Evolutionary conservation across 2,113 vertebrate genomes (phyloP).

Genomic region (Amphilophus citrinellus): DNA sequence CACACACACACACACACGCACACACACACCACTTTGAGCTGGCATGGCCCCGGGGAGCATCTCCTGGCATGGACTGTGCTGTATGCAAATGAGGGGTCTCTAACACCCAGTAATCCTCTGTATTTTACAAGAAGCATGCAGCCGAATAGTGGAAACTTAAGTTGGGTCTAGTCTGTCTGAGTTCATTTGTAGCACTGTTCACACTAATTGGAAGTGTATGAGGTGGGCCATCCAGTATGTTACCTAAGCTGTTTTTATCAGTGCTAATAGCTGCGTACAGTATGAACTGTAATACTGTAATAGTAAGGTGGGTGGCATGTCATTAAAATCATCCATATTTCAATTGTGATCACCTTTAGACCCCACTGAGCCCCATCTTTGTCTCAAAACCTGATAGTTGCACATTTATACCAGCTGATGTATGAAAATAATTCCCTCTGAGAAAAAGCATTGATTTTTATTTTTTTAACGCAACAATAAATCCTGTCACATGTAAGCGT

Average conservation of each 20-base stretch:
- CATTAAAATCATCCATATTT: constrained; percentile 3
- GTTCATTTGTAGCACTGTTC: neutral
- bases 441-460: neutral
- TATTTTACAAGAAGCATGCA: constrained; percentile 30
- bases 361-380: neutral
- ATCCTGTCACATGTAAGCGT: neutral
- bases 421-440: neutral
- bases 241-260: constrained; percentile 7
- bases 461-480: neutral
- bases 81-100: constrained; percentile 64
- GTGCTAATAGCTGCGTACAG: constrained; percentile 1
- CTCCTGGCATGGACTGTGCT: constrained; percentile 30
- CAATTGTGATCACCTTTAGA: neutral
- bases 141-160: neutral
- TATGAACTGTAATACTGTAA: neutral
- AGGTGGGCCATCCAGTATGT: neutral
- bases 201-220: neutral
- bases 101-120: constrained; percentile 46
- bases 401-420: neutral
- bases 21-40: constrained; percentile 8
- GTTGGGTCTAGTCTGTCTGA: neutral
- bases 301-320: neutral
- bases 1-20: neutral
- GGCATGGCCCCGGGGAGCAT: constrained; percentile 44
- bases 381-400: neutral